Evolutionary conservation across 2,888 invertebrate genomes (phyloP).

Genomic region (Mythimna ferrago): DNA sequence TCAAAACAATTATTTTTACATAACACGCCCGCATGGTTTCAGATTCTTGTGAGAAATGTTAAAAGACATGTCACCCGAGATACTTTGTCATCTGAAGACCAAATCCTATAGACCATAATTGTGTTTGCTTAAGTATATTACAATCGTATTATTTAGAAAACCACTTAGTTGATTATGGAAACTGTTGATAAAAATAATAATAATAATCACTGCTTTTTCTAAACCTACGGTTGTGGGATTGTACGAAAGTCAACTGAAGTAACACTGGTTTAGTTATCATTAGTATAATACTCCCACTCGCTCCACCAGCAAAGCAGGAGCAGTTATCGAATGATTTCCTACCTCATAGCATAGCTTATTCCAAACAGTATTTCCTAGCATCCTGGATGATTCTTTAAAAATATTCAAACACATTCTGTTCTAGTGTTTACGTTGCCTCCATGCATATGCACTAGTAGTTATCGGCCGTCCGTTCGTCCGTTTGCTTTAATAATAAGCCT

Average conservation of each 20-base stretch:
- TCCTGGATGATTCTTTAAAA: conserved; percentile 42
- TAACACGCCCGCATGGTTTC: conserved; percentile 82
- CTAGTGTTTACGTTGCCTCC: conserved; percentile 84
- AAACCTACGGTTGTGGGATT: too few relatives aligned
- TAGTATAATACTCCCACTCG: too few relatives aligned
- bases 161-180: neutral
- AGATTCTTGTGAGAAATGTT: conserved; percentile 52
- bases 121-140: neutral
- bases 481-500: conserved; percentile 89
- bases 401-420: conserved; percentile 66
- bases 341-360: too few relatives aligned
- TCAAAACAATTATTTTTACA: conserved; percentile 82
- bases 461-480: conserved; percentile 84
- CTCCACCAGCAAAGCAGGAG: too few relatives aligned
- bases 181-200: neutral
- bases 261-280: too few relatives aligned
- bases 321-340: too few relatives aligned
- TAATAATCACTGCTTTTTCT: conserved; percentile 3
- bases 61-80: conserved; percentile 17
- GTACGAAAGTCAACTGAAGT: too few relatives aligned
- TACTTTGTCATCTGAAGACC: neutral
- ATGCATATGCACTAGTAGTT: conserved; percentile 88
- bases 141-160: neutral
- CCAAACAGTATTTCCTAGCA: conserved; percentile 10
- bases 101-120: neutral